Evolutionary conservation across 2,113 vertebrate genomes (phyloP).

Genomic region (Isurus oxyrinchus): DNA sequence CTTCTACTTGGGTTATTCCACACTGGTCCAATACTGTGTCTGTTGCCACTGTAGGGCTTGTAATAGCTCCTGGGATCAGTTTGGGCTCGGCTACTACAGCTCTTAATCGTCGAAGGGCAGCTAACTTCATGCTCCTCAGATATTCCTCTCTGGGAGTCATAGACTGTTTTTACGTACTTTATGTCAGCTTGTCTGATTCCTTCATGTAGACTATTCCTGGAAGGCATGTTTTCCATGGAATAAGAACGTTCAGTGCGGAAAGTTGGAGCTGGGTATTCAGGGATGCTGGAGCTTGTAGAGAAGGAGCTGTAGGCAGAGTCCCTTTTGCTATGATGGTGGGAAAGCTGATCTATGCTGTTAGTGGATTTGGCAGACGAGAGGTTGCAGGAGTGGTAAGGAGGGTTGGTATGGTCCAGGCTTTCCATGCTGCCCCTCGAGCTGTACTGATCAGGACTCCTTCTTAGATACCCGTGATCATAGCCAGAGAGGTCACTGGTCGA

Average conservation of each 20-base stretch:
- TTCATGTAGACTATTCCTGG: slow-evolving; percentile 52
- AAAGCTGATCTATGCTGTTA: slow-evolving; percentile 82
- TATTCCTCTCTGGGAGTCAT: slow-evolving; percentile 63
- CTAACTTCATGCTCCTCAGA: slow-evolving; percentile 74
- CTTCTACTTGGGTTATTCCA: slow-evolving; percentile 48
- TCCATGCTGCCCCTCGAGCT: slow-evolving; percentile 95
- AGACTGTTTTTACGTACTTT: slow-evolving; percentile 69
- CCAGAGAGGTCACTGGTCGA: slow-evolving; percentile 79
- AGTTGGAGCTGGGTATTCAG: slow-evolving; percentile 66
- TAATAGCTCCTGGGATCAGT: slow-evolving; percentile 47
- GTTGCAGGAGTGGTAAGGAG: slow-evolving; percentile 75
- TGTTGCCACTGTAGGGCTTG: slow-evolving; percentile 49
- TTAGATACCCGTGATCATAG: slow-evolving; percentile 73
- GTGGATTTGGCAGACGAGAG: slow-evolving; percentile 84
- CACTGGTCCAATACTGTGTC: slow-evolving; percentile 54
- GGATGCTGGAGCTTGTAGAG: slow-evolving; percentile 87
- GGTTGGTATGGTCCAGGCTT: slow-evolving; percentile 74
- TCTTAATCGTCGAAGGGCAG: slow-evolving; percentile 51
- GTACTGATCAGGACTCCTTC: slow-evolving; percentile 86
- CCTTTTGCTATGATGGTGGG: slow-evolving; percentile 83
- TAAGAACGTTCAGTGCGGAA: slow-evolving; percentile 67
- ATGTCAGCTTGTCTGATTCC: slow-evolving; percentile 78
- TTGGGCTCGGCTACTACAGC: slow-evolving; percentile 45
- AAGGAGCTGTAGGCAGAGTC: slow-evolving; percentile 95
- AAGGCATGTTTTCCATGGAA: slow-evolving; percentile 61